These are phyloP conservation scores for Ephialtes manifestator DNA, from an alignment of 2,888 invertebrate species.

Conservation along the genomic window DNA sequence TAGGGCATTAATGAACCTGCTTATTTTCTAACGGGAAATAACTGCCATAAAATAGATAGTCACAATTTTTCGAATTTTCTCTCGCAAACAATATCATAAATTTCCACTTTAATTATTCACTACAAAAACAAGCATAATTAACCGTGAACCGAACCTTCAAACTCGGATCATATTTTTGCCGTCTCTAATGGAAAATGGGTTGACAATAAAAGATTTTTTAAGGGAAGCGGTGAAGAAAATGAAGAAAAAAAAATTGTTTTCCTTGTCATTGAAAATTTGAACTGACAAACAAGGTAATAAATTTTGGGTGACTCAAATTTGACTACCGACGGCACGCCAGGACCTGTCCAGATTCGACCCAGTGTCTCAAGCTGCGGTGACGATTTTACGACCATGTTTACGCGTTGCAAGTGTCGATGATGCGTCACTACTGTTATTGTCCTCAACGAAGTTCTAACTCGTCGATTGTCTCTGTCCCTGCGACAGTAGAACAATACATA, in stretches of 20 bases:
- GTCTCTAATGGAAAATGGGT: background rate
- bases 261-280: conserved; percentile 3
- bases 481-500: background rate
- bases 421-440: conserved; percentile 51
- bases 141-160: background rate
- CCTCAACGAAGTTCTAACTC: conserved; percentile 15
- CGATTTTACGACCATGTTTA: conserved; percentile 66
- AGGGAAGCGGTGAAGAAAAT: background rate
- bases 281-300: conserved; percentile 50
- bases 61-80: background rate
- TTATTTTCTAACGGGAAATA: background rate
- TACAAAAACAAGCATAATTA: background rate
- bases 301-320: conserved; percentile 51
- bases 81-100: conserved; percentile 13
- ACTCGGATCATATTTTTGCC: background rate
- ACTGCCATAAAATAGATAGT: background rate
- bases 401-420: conserved; percentile 62
- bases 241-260: background rate
- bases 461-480: conserved; percentile 24
- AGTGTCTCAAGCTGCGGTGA: conserved; percentile 28
- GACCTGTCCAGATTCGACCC: conserved; percentile 48
- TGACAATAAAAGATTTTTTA: background rate
- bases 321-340: conserved; percentile 14
- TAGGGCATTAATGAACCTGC: background rate
- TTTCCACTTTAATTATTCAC: background rate